Base-by-base conservation (phyloP, 2,797 vertebrate genomes). In the Channa striata region DNA sequence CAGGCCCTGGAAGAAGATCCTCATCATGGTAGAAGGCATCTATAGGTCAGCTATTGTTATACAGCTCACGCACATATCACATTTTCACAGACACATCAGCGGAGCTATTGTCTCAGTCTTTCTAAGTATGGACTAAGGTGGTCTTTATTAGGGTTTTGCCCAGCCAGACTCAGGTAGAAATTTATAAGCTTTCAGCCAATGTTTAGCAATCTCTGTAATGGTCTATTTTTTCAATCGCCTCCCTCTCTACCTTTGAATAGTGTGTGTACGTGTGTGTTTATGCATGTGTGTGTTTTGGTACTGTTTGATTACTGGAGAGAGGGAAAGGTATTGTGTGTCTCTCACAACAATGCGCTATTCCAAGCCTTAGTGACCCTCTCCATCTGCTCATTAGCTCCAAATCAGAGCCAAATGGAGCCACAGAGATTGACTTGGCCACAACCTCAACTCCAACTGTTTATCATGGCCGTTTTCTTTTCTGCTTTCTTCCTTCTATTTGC, bases 21-120 rank as follows among this genome's bases (percentile, higher is more conserved):
- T 98, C 81, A 98, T 98, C 88, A 85, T 98, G 10, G 96, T 97
- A 69, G 97, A 98, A 80, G 97, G 97, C 74, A 94, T 98, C 94
- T 98, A 97, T 91, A 98, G 97, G 97, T 98, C 92, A 64, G 93
- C 68, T 8, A 3, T 69, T 11, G 30, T 68, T 37, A 58, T 13
- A 56, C 42, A 59, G 34, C 37, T 58, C 64, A 58, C 57, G 67
- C 39, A 42, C 30, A 47, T 56, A 64, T 33, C 2, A 5, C 34
- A 59, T 36, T 12, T 42, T 52, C 11, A 49, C 57, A 65, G 51
- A 56, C 40, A 20, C 39, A 19, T 71, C 49, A 52, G 23, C 42
- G n/a, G 3, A 63, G 25, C 19, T 46, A 20, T 11, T 46, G 33
- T 21, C 63, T 79, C 44, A 51, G 4, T 72, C 54, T 77, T 46